phyloP scores from a whole-genome alignment of 1,140 invertebrate species.

The Lasioglossum baleicum region DNA sequence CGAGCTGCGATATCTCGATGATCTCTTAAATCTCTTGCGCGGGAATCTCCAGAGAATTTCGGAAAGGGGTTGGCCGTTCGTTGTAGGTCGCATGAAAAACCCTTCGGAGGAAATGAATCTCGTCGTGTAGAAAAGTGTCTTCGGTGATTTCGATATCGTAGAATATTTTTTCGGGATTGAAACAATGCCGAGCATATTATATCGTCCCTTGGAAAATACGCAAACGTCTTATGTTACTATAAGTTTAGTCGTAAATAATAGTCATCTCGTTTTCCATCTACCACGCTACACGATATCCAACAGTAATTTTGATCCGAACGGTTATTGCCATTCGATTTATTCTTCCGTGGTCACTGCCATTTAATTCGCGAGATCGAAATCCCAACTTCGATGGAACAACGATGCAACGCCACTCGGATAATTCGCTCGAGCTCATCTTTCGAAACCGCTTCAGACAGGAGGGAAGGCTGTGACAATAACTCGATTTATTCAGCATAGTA shows the following conservation, averaged over 20 bases:
- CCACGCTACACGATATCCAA: too few relatives aligned
- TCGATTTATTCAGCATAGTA: too few relatives aligned
- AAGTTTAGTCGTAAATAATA: too few relatives aligned
- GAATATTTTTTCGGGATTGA: not conserved
- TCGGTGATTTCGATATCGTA: not conserved
- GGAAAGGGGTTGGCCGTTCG: constrained; percentile 75
- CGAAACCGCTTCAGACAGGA: too few relatives aligned
- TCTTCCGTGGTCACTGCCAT: constrained; percentile 12
- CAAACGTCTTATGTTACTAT: not conserved
- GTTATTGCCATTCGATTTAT: too few relatives aligned
- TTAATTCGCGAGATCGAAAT: not conserved
- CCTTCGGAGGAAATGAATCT: constrained; percentile 73
- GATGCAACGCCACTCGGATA: too few relatives aligned
- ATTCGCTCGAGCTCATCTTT: too few relatives aligned
- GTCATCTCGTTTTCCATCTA: too few relatives aligned
- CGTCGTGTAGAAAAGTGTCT: constrained; percentile 64
- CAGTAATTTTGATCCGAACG: too few relatives aligned
- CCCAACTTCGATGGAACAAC: not conserved
- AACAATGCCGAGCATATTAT: too few relatives aligned
- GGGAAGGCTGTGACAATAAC: too few relatives aligned
- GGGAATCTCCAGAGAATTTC: constrained; percentile 75
- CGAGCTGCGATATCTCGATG: constrained; percentile 75
- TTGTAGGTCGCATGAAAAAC: constrained; percentile 61
- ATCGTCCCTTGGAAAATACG: not conserved
- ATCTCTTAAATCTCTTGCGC: constrained; percentile 73